Evolutionary conservation across 2,797 vertebrate genomes (phyloP).

Genomic region (Gadopsis bispinosus): DNA sequence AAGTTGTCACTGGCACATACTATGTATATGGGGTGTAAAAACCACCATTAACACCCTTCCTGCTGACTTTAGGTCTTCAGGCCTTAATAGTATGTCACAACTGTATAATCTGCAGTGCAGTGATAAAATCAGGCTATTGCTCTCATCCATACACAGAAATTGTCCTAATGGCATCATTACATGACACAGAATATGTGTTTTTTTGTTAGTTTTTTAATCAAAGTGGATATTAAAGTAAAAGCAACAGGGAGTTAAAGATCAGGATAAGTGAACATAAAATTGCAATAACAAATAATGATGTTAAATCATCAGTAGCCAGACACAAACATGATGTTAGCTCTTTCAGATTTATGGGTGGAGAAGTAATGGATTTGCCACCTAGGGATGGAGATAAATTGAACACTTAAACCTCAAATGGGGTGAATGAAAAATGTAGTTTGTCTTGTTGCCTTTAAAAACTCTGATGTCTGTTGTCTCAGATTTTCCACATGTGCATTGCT

Average conservation of each 20-base stretch:
- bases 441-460: not conserved
- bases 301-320: constrained; percentile 39
- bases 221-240: constrained; percentile 40
- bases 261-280: constrained; percentile 51
- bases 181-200: constrained; percentile 5
- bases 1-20: not conserved
- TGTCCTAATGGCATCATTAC: constrained; percentile 35
- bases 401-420: constrained; percentile 19
- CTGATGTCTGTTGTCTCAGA: not conserved
- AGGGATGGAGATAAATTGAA: constrained; percentile 21
- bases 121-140: constrained; percentile 22
- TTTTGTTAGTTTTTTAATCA: constrained; percentile 6
- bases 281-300: constrained; percentile 53
- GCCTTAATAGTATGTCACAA: constrained; percentile 38
- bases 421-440: constrained; percentile 11
- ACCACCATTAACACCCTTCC: constrained; percentile 30
- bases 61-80: constrained; percentile 15
- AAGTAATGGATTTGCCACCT: constrained; percentile 44
- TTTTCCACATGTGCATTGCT: not conserved
- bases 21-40: not conserved
- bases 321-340: constrained; percentile 39
- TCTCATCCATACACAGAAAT: constrained; percentile 10
- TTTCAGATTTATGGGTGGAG: constrained; percentile 30
- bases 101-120: constrained; percentile 20
- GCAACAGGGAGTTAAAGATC: constrained; percentile 52